Evolutionary conservation across 2,113 vertebrate species (phyloP).

Genomic region (Percina caprodes): DNA sequence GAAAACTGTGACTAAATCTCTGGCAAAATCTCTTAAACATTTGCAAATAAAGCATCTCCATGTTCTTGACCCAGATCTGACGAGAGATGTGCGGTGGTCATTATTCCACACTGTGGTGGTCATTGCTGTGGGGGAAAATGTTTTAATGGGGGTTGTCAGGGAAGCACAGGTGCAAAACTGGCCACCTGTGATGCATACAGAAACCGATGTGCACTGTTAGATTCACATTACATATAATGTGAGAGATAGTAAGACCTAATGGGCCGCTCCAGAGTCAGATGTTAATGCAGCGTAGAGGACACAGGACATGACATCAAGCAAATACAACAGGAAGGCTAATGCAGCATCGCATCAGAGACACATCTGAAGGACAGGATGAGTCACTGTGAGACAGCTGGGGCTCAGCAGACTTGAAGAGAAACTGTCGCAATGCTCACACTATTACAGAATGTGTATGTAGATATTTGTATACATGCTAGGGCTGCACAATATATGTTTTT

Average conservation of each 20-base stretch:
- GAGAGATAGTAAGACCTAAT: conserved; percentile 59
- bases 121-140: background rate
- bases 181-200: conserved; percentile 3
- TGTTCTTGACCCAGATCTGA: conserved; percentile 14
- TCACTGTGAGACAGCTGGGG: conserved; percentile 34
- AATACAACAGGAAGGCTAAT: conserved; percentile 61
- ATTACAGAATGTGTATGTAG: background rate
- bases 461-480: background rate
- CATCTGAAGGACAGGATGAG: conserved; percentile 47
- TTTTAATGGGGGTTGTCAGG: conserved; percentile 18
- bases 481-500: too few species aligned
- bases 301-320: conserved; percentile 29
- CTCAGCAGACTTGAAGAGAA: conserved; percentile 31
- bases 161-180: conserved; percentile 54
- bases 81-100: background rate
- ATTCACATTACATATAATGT: conserved; percentile 56
- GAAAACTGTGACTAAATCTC: background rate
- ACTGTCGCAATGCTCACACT: background rate
- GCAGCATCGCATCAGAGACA: conserved; percentile 52
- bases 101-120: background rate
- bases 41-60: background rate
- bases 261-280: conserved; percentile 43
- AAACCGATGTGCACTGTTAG: conserved; percentile 19
- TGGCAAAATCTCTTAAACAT: background rate
- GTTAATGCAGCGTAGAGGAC: conserved; percentile 67